Conservation (phyloP, 2,888 invertebrate genomes). For the Agrotis exclamationis region DNA sequence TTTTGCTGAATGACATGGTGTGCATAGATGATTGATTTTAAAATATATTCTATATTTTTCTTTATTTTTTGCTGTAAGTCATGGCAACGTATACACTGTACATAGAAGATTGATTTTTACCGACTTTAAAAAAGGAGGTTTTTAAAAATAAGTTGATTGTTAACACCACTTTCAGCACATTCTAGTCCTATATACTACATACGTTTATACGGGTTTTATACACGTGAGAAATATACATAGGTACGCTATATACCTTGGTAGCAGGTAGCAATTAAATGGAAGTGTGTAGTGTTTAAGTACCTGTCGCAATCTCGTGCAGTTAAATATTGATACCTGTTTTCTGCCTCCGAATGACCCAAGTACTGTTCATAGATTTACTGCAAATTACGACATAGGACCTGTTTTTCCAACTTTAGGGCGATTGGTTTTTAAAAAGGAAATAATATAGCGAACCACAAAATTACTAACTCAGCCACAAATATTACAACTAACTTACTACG, state of each 20-base stretch:
- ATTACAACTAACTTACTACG: too few species aligned
- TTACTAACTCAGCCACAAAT: too few species aligned
- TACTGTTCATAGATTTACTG: not conserved
- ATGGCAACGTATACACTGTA: not conserved
- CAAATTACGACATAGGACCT: not conserved
- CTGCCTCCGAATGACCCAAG: not conserved
- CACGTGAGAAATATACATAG: slow-evolving; percentile 2
- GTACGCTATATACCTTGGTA: not conserved
- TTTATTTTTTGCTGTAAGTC: not conserved
- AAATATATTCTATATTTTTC: too few species aligned
- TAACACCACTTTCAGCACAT: slow-evolving; percentile 5
- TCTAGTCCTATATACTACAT: not conserved
- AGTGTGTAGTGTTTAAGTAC: not conserved
- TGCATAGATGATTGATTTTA: too few species aligned
- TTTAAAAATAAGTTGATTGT: not conserved
- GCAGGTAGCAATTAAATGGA: slow-evolving; percentile 26
- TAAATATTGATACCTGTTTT: slow-evolving; percentile 18
- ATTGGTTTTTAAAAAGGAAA: too few species aligned
- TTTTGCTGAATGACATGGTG: not conserved
- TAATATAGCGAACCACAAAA: too few species aligned
- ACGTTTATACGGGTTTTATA: not conserved
- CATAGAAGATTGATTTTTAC: not conserved
- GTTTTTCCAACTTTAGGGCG: not conserved
- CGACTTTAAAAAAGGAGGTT: too few species aligned
- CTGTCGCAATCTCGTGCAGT: slow-evolving; percentile 17